Percentiles rank a stretch among this genome's conserved stretches.
Evolutionary conservation across 2,888 invertebrate genomes (phyloP).

Genomic region (Baronia brevicornis): DNA sequence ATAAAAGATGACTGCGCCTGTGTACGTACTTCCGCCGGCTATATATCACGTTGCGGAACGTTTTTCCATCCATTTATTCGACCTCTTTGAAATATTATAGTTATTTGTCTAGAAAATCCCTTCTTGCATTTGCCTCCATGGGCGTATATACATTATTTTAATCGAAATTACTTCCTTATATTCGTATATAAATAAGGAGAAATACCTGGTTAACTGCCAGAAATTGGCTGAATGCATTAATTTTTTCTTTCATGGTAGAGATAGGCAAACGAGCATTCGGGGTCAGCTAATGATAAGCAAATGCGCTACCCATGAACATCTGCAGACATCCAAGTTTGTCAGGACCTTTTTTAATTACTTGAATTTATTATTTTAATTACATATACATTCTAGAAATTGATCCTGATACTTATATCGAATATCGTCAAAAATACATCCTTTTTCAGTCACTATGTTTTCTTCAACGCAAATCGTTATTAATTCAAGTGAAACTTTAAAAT

Average conservation of each 20-base stretch:
- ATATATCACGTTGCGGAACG: constrained; percentile 46
- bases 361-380: no score
- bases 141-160: constrained; percentile 10
- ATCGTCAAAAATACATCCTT: no score
- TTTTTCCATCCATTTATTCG: constrained; percentile 48
- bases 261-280: constrained; percentile 4
- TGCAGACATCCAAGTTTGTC: no score
- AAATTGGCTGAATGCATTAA: constrained; percentile 7
- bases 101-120: constrained; percentile 32
- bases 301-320: no score
- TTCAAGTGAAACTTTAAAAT: no score
- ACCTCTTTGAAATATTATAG: constrained; percentile 39
- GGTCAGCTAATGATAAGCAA: constrained; percentile 10
- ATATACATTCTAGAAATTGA: no score
- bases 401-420: no score
- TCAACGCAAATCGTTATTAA: no score
- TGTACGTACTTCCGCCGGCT: constrained; percentile 48
- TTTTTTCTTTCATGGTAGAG: constrained; percentile 5
- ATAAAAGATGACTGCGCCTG: constrained; percentile 48
- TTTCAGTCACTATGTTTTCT: no score
- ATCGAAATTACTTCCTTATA: not conserved
- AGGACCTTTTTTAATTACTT: no score
- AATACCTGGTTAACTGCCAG: no score
- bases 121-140: constrained; percentile 18
- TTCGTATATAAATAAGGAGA: no score